Evolutionary conservation across 1,140 invertebrate species (phyloP), one percentile per base, ranked within the genome.

Genomic region (Polyergus mexicanus): DNA sequence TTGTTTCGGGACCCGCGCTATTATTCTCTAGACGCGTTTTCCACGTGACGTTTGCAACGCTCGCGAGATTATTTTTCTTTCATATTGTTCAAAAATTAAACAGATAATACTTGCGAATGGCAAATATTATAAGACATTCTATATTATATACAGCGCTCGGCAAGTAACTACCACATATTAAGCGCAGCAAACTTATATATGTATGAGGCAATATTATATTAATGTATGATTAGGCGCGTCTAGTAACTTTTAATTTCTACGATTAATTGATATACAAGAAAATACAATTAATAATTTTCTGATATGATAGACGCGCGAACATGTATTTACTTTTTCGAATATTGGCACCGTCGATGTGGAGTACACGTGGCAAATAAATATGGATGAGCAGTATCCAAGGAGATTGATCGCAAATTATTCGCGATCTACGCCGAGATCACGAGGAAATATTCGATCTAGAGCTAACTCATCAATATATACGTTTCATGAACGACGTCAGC

Each of bases 361-460:
- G 6, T 94, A 89, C 58, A 16, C 32, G 1, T 93, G 93, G 93
- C 86, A 89, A 41, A 84, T 94, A 41, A 88, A 74, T 10, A 92
- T 92, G 89, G 91, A 93, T 47, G 91, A 91, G 3, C 86, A 90
- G 32, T 92, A 92, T 74, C 92, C 92, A 1, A 85, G 41, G 32
- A 71, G 65, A 38, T 16, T 38, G 3, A 22, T 56, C 11, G 58
- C 58, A 8, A 65, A 88, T 80, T 54, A 80, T 56, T 69, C 35
- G 6, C 80, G 8, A 28, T 22, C 13, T 54, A 41, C 75, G n/a
- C 22, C 44, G 32, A 76, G 44, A 54, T 75, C 41, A 38, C 47
- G 13, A 47, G 28, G 16, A n/a, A 16, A 63, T 22, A 28, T 11
- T 44, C 38, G 11, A n/a, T 63, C 38, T 22, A 35, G 10, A 44